Evolutionary conservation across 2,888 invertebrate genomes (phyloP), one percentile per base, ranked within the genome.

Genomic region (Caenorhabditis sp.): DNA sequence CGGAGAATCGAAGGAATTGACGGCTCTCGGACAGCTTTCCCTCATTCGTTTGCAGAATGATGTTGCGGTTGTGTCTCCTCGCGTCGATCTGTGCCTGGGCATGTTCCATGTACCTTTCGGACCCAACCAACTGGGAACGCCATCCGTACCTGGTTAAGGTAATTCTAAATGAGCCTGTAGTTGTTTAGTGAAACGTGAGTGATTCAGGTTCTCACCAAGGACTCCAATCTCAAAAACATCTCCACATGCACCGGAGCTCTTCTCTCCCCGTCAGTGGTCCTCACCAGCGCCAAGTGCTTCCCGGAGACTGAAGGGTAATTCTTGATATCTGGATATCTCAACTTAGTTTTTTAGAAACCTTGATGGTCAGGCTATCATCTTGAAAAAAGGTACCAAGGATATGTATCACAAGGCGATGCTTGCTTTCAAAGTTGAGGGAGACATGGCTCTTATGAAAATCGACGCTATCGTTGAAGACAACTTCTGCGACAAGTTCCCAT

Each of bases 71-170:
- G 15, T 13, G 69, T 51, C n/a, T 79, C 24, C 8, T 51, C 13
- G 28, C 62, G 15, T 47, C 47, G 22, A 37, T 71, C 40, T 65
- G 28, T 22, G 51, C 71, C 9, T 65, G 20, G 13, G 65, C 64
- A 28, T 47, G 44, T 13, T 72, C 69, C 0, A 64, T 72, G 62
- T 77, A 60, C 70, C 69, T 60, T 24, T 60, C 65, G 5, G 82
- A 82, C 24, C 69, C 51, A 13, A 26, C 67, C 1, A 55, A 47
- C 11, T 79, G 78, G 82, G 40, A 72, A 9, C 67, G 82, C 22
- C 74, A 82, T 61, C 67, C 55, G 18, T 78, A 79, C 26, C 37
- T 82, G 55, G 82, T 82, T 24, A 82, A 82, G 61, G 80, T 80
- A 62, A 56, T 0, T 24, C 13, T 8, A 3, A 20, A 4, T 8